phyloP scores from a whole-genome alignment of 2,113 vertebrate genomes.

The human (Homo sapiens) region GRCh38 chr2:205923501-205924000 shows the following conservation, averaged over 20 bases:
- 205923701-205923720: neutral
- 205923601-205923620: neutral
- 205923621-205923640: neutral
- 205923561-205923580: neutral
- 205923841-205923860: rapidly evolving
- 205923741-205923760: neutral
- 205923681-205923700: neutral
- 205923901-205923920: neutral
- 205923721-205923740: neutral
- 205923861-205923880: neutral
- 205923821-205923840: neutral
- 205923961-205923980: neutral
- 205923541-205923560: neutral
- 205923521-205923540: neutral
- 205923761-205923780: neutral
- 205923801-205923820: rapidly evolving
- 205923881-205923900: rapidly evolving
- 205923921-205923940: rapidly evolving
- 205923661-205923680: neutral
- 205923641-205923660: rapidly evolving
- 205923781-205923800: neutral
- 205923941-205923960: too few relatives aligned
- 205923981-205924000: neutral
- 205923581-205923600: neutral
- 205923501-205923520: neutral